Conservation (phyloP, 2,113 vertebrate species). For the Jacana jacana region DNA sequence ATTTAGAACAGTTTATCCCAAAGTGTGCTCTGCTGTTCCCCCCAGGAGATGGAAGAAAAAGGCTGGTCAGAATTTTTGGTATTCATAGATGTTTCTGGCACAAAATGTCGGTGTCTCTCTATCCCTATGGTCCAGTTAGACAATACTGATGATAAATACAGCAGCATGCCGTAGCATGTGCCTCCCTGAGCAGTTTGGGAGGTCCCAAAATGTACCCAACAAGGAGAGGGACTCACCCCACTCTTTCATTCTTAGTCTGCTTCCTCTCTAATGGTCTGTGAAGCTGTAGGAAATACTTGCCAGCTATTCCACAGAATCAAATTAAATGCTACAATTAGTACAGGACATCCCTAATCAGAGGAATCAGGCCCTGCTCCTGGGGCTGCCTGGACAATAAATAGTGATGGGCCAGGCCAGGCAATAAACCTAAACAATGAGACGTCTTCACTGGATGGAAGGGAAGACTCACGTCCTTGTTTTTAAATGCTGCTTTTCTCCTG, state of each 20-base stretch:
- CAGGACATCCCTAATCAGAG: neutral
- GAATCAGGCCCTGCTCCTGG: neutral
- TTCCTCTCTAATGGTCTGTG: neutral
- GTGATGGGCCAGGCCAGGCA: neutral
- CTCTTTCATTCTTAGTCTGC: neutral
- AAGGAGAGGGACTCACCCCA: neutral
- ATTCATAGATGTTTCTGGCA: neutral
- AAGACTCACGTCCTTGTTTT: neutral
- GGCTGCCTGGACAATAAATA: neutral
- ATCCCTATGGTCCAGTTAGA: neutral
- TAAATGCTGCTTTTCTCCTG: neutral
- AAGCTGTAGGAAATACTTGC: neutral
- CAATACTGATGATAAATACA: neutral
- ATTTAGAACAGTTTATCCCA: neutral
- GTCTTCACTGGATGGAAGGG: neutral
- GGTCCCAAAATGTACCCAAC: no score
- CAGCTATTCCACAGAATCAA: neutral
- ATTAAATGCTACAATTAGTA: neutral
- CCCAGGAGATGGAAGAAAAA: neutral
- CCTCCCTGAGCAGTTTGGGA: neutral
- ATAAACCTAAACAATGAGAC: neutral
- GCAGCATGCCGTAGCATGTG: neutral
- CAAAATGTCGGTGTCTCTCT: neutral
- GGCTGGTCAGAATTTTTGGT: neutral
- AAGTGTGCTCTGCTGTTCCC: neutral